phyloP scores from a whole-genome alignment of 2,888 invertebrate species.

The Corythucha ciliata region DNA sequence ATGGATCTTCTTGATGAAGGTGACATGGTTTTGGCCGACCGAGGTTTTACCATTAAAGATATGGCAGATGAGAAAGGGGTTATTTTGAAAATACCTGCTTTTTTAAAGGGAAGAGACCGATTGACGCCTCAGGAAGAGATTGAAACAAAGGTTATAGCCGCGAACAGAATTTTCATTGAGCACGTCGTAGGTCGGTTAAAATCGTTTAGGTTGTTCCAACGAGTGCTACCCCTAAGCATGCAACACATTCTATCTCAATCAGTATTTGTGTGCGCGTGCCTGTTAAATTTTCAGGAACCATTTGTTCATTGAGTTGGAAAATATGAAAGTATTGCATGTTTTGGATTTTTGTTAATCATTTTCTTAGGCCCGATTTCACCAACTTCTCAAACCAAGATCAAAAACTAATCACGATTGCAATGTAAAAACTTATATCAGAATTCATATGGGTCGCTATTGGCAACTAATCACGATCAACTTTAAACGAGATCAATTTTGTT shows the following conservation, averaged over 20 bases:
- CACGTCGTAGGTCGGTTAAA: neutral
- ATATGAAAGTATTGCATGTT: too few relatives aligned
- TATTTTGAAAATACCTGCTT: neutral
- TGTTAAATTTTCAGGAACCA: neutral
- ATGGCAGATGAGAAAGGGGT: too few relatives aligned
- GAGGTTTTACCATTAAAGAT: too few relatives aligned
- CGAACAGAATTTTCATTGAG: neutral
- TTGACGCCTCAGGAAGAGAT: neutral
- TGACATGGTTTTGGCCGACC: too few relatives aligned
- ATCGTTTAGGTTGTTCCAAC: neutral
- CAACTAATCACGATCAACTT: too few relatives aligned
- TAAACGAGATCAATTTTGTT: too few relatives aligned
- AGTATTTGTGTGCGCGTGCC: neutral
- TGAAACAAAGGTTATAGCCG: neutral
- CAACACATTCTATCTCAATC: neutral
- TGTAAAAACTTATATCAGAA: too few relatives aligned
- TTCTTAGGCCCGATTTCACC: too few relatives aligned
- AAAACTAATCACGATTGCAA: too few relatives aligned
- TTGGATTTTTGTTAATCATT: too few relatives aligned
- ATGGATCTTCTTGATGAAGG: neutral
- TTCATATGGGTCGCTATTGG: too few relatives aligned
- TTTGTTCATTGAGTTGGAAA: neutral
- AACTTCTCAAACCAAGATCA: too few relatives aligned
- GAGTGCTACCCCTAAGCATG: neutral
- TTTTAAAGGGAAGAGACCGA: neutral